Evolutionary conservation across 1,140 invertebrate genomes (phyloP), one percentile per base, ranked within the genome.

Genomic region (Helicoverpa armigera): DNA sequence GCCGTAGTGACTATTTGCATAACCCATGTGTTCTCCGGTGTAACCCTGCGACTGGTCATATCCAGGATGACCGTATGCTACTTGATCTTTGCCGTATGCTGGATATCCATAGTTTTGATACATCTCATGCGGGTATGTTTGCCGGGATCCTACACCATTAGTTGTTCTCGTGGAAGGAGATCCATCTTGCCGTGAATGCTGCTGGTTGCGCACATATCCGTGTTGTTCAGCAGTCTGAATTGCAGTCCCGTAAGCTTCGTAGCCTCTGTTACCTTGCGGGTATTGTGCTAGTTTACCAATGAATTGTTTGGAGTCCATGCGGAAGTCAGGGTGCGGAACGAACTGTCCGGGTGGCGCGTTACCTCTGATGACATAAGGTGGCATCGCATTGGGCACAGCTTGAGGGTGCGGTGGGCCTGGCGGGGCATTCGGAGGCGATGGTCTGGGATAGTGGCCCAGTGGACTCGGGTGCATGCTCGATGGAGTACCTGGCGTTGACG

Each of bases 401-500:
- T 96, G 96, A 11, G 95, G 93, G 76, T 87, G 96, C 94, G 63
- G 96, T 92, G 77, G 96, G 94, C 63, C 96, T 92, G 80, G 95
- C 94, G 79, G 96, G 90, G 83, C 96, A 95, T 69, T 96, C 0
- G 96, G 97, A 0, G 96, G 96, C 14, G 96, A 96, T 2, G 96
- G 96, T 63, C 96, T 91, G 0, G 96, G 95, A 87, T 97, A 96
- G 48, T 96, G 95, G 56, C 96, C 94, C 11, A 96, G 86, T 29
- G 95, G 91, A 88, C 95, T 94, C 76, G 94, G 86, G 90, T 96
- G 96, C 82, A 96, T 96, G 79, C 92, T 93, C 2, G 96, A 96
- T 1, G 96, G 96, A 2, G 96, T 96, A 5, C 96, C 96, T 0
- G 96, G 96, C 10, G 96, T 96, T 0, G 96, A 96, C 0, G 96